Conservation (phyloP, 2,888 invertebrate species). For the Copidosoma aretas region DNA sequence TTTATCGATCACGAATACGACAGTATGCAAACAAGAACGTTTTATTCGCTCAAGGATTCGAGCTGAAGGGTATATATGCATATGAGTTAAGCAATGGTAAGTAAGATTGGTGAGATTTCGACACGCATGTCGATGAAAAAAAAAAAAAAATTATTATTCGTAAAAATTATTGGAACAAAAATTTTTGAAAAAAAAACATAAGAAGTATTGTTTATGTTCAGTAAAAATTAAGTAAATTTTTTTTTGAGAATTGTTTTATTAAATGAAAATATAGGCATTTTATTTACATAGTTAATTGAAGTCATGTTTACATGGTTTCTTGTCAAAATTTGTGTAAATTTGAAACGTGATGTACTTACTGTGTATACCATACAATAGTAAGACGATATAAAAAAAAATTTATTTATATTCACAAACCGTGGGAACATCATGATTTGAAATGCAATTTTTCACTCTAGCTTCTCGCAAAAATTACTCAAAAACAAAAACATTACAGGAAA, state of each 20-base stretch:
- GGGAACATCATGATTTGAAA: background rate
- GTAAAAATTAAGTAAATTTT: slow-evolving; percentile 8
- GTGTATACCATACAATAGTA: background rate
- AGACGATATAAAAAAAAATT: background rate
- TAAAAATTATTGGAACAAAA: no score
- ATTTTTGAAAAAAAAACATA: background rate
- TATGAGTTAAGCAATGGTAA: no score
- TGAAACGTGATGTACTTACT: slow-evolving; percentile 4
- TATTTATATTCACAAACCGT: background rate
- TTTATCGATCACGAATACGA: no score
- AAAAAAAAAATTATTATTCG: no score
- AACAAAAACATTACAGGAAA: background rate
- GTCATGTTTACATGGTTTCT: slow-evolving; percentile 13
- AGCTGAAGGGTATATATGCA: no score
- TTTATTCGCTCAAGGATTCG: no score
- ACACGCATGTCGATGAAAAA: no score
- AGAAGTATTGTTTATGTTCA: background rate
- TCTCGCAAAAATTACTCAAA: background rate
- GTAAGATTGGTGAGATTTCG: no score
- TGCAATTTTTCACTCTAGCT: background rate
- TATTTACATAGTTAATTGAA: slow-evolving; percentile 30
- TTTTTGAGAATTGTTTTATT: slow-evolving; percentile 27
- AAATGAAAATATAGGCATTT: slow-evolving; percentile 33
- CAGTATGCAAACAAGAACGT: no score
- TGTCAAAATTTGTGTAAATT: slow-evolving; percentile 24